Evolutionary conservation across 2,888 invertebrate species (phyloP).

Genomic region (Pharmacophagus antenor): DNA sequence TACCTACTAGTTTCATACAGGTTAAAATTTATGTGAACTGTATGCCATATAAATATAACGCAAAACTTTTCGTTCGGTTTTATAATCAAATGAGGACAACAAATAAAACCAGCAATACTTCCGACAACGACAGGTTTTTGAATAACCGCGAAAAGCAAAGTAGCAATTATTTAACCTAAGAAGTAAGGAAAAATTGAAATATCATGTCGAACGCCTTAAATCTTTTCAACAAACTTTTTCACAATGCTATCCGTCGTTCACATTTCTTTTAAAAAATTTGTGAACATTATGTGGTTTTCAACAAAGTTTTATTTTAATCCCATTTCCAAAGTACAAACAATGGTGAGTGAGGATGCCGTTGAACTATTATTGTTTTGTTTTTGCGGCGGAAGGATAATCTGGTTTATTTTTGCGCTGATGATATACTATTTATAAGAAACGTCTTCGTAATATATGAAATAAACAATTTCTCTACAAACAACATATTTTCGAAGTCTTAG

Average conservation of each 20-base stretch:
- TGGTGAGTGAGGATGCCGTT: slow-evolving; percentile 15
- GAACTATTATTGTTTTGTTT: slow-evolving; percentile 26
- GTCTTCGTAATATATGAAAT: slow-evolving; percentile 6
- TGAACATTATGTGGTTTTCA: slow-evolving; percentile 25
- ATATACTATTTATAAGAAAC: slow-evolving; percentile 18
- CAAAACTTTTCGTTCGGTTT: neutral
- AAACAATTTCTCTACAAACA: slow-evolving; percentile 18
- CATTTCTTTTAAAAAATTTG: slow-evolving; percentile 27
- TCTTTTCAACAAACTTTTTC: slow-evolving; percentile 17
- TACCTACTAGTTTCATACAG: no score
- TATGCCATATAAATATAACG: no score
- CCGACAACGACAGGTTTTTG: neutral
- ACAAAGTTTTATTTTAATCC: slow-evolving; percentile 31
- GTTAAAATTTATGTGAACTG: no score
- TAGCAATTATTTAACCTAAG: neutral
- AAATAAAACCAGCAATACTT: neutral
- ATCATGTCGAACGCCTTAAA: neutral
- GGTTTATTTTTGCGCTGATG: slow-evolving; percentile 25
- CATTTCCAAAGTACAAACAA: slow-evolving; percentile 28
- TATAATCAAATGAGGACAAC: neutral
- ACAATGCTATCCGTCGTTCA: slow-evolving; percentile 16
- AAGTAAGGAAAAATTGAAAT: slow-evolving; percentile 10
- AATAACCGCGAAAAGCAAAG: neutral
- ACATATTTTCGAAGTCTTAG: slow-evolving; percentile 13
- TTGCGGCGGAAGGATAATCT: slow-evolving; percentile 25